Conservation (phyloP, 2,888 invertebrate genomes). For the Adelognathus sp. region DNA sequence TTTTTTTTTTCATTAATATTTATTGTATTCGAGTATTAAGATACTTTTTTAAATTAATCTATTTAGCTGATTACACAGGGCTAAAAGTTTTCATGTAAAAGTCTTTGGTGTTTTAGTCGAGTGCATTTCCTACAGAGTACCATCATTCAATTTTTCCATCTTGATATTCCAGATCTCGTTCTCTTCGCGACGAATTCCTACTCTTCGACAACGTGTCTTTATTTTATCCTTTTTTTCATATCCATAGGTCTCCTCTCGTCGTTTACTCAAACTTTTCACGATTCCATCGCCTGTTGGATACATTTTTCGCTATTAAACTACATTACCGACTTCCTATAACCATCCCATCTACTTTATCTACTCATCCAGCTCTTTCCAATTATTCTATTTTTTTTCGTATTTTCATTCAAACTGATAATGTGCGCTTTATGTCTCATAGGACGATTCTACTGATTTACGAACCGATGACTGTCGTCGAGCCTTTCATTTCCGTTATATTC, state of each 20-base stretch:
- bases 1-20: not conserved
- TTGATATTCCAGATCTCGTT: not conserved
- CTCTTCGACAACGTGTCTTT: not conserved
- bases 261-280: slow-evolving; percentile 26
- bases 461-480: slow-evolving; percentile 20
- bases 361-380: not conserved
- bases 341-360: not conserved
- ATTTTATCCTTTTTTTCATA: not conserved
- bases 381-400: not conserved
- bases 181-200: not conserved
- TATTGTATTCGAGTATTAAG: not conserved
- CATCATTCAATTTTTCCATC: not conserved
- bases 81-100: slow-evolving; percentile 25
- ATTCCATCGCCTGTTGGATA: slow-evolving; percentile 38
- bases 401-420: slow-evolving; percentile 6
- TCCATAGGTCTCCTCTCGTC: not conserved
- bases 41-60: slow-evolving; percentile 33
- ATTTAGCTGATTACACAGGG: slow-evolving; percentile 28
- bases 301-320: not conserved
- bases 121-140: not conserved
- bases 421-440: slow-evolving; percentile 11
- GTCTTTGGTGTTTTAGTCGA: not conserved
- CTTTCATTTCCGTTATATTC: not conserved
- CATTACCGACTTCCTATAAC: not conserved
- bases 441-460: not conserved